phyloP scores from a whole-genome alignment of 2,797 vertebrate genomes.

The Coregonus ussuriensis region DNA sequence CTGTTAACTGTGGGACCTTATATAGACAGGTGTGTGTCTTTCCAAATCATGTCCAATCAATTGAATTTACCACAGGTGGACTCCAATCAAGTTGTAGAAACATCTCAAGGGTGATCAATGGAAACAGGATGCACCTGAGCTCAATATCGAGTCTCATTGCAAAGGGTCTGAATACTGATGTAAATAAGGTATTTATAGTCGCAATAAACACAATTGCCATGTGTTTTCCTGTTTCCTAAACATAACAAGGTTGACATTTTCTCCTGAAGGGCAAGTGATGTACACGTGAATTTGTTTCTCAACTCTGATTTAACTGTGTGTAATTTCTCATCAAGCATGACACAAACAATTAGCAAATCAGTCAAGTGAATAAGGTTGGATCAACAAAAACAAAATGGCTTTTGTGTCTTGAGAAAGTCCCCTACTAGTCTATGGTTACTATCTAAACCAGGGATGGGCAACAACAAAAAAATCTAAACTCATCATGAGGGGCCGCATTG shows the following conservation, averaged over 20 bases:
- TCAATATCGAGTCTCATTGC: no score
- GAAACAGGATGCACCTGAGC: no score
- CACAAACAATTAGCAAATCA: constrained; percentile 22
- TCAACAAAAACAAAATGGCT: constrained; percentile 19
- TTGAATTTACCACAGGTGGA: no score
- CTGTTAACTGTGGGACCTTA: no score
- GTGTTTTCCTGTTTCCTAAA: constrained; percentile 27
- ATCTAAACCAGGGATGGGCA: constrained; percentile 18
- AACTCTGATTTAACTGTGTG: constrained; percentile 32
- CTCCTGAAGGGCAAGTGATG: constrained; percentile 26
- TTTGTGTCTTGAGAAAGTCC: constrained; percentile 36
- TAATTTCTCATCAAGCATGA: constrained; percentile 28
- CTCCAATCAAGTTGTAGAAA: no score
- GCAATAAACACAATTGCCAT: constrained; percentile 12
- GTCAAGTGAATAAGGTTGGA: constrained; percentile 26
- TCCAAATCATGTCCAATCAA: no score
- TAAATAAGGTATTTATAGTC: no score
- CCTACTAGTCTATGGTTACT: constrained; percentile 16
- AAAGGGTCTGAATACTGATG: no score
- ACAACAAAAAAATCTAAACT: no score
- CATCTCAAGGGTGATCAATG: no score
- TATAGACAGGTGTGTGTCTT: no score
- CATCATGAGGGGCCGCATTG: no score
- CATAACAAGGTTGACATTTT: constrained; percentile 35
- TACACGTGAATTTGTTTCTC: constrained; percentile 24